Percentiles rank a stretch among this genome's conserved stretches.
phyloP scores from a whole-genome alignment of 2,888 invertebrate species.

The Philaethria dido region DNA sequence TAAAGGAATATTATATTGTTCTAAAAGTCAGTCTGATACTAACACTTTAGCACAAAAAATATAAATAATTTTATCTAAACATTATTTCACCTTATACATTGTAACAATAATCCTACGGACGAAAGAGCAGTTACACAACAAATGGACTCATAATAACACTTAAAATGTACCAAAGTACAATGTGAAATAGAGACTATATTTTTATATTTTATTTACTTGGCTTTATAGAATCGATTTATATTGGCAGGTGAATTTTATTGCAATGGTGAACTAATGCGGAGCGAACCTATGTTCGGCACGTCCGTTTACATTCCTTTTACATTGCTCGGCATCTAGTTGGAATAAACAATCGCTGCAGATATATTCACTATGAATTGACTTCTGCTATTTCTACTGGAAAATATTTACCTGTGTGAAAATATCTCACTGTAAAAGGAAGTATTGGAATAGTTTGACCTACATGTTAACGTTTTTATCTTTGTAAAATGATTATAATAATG shows the following conservation, averaged over 20 bases:
- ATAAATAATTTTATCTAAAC: too few species aligned
- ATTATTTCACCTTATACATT: neutral
- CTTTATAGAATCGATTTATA: constrained; percentile 47
- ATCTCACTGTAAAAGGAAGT: neutral
- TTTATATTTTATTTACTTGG: constrained; percentile 27
- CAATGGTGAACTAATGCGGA: constrained; percentile 56
- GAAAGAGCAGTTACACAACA: neutral
- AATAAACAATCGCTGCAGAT: constrained; percentile 33
- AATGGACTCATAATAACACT: neutral
- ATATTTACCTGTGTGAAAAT: neutral
- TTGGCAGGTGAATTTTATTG: constrained; percentile 58
- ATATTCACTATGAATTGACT: constrained; percentile 25
- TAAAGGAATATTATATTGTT: too few species aligned
- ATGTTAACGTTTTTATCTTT: neutral
- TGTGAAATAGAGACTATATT: constrained; percentile 4
- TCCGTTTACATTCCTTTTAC: constrained; percentile 42
- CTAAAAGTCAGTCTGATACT: too few species aligned
- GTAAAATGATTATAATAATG: neutral
- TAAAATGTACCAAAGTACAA: constrained; percentile 1
- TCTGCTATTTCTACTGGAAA: constrained; percentile 15
- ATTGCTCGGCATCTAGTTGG: constrained; percentile 35
- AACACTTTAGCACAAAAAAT: too few species aligned
- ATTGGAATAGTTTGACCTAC: neutral
- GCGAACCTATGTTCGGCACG: constrained; percentile 42
- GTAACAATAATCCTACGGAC: neutral